These are phyloP conservation scores for Psix sp. DNA, from an alignment of 1,140 invertebrate genomes.

Conservation along the genomic window DNA sequence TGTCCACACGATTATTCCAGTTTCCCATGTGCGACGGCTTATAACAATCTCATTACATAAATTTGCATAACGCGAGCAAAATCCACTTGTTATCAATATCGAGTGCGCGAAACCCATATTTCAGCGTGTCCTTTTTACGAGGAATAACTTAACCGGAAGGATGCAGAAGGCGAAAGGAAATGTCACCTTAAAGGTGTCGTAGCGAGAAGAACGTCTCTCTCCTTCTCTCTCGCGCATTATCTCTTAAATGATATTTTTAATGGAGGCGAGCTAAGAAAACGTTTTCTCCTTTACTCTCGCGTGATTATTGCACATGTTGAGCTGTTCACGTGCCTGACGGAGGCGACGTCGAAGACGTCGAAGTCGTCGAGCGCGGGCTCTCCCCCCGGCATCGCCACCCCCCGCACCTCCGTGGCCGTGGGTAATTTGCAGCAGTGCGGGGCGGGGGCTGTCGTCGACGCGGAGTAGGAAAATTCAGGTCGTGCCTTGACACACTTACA, in stretches of 20 bases:
- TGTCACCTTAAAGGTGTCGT: constrained; percentile 2
- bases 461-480: constrained; percentile 78
- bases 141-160: constrained; percentile 37
- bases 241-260: too few relatives aligned
- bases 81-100: too few relatives aligned
- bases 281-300: constrained; percentile 44
- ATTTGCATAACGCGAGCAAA: not conserved
- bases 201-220: constrained; percentile 30
- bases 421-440: constrained; percentile 24
- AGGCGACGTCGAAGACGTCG: constrained; percentile 10
- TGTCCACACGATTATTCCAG: too few relatives aligned
- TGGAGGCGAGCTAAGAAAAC: constrained; percentile 14
- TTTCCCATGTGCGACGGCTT: too few relatives aligned
- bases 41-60: too few relatives aligned
- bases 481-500: constrained; percentile 78
- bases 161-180: constrained; percentile 50
- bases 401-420: constrained; percentile 4
- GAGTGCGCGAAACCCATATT: not conserved
- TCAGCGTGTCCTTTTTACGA: not conserved
- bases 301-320: constrained; percentile 42
- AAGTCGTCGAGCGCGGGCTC: too few relatives aligned
- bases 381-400: too few relatives aligned
- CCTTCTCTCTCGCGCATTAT: constrained; percentile 57
- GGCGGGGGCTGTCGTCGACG: constrained; percentile 41
- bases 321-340: constrained; percentile 27